Evolutionary conservation across 1,140 invertebrate genomes (phyloP).

Genomic region (Copidosoma floridanum): DNA sequence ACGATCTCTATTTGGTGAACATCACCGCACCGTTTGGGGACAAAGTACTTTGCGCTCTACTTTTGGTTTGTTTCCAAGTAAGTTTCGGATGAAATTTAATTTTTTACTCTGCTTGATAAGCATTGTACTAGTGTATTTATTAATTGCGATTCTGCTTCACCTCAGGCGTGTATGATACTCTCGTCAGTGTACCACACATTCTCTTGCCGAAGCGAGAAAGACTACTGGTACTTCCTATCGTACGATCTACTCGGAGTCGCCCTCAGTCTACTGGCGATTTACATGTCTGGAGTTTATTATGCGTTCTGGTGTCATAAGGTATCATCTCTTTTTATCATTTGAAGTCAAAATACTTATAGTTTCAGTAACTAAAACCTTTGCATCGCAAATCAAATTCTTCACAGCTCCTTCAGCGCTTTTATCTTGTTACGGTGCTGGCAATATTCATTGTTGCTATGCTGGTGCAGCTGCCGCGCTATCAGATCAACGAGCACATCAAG

Average conservation of each 20-base stretch:
- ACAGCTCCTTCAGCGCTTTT: slow-evolving; percentile 79
- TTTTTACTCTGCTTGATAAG: background rate
- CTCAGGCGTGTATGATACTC: slow-evolving; percentile 88
- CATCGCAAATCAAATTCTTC: too few species aligned
- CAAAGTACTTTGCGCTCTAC: slow-evolving; percentile 78
- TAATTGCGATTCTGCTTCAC: slow-evolving; percentile 30
- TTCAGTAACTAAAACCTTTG: too few species aligned
- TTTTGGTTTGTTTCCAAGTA: slow-evolving; percentile 87
- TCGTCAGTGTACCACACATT: slow-evolving; percentile 94
- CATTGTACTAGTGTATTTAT: background rate
- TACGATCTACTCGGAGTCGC: slow-evolving; percentile 93
- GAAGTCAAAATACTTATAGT: background rate
- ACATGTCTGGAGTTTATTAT: slow-evolving; percentile 93
- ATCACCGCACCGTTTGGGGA: slow-evolving; percentile 76
- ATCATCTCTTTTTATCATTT: slow-evolving; percentile 41
- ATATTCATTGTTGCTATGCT: slow-evolving; percentile 79
- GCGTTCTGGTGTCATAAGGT: slow-evolving; percentile 94
- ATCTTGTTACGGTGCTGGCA: slow-evolving; percentile 74
- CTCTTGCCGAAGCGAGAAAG: slow-evolving; percentile 84
- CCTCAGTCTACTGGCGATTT: slow-evolving; percentile 88
- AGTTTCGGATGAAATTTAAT: slow-evolving; percentile 35
- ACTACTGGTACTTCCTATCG: slow-evolving; percentile 83
- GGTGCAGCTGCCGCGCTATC: slow-evolving; percentile 74
- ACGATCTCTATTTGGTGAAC: slow-evolving; percentile 78
- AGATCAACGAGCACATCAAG: slow-evolving; percentile 70